phyloP scores from a whole-genome alignment of 1,140 invertebrate species.

The Leptonema lineaticorne region DNA sequence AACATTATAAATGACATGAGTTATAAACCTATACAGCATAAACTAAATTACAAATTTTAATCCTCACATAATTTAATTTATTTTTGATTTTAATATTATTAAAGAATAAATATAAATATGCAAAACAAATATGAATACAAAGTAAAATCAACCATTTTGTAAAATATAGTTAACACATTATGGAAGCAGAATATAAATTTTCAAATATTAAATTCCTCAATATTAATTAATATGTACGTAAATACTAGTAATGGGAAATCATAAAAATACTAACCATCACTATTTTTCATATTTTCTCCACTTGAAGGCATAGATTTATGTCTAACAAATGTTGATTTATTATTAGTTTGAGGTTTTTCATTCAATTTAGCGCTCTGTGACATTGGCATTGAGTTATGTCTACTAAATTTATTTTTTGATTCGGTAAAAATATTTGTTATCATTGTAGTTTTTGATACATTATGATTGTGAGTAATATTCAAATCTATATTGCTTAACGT shows the following conservation, averaged over 20 bases:
- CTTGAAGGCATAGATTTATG: slow-evolving; percentile 53
- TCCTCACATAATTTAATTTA: no score
- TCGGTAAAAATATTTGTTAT: slow-evolving; percentile 15
- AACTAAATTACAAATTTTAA: slow-evolving; percentile 41
- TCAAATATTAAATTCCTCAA: no score
- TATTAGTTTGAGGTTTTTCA: slow-evolving; percentile 48
- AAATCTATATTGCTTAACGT: background rate
- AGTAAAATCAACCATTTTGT: no score
- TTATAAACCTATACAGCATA: background rate
- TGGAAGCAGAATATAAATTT: no score
- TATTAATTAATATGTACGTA: no score
- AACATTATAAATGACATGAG: no score
- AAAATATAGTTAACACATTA: no score
- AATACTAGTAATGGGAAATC: background rate
- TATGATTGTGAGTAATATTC: no score
- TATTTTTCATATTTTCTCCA: slow-evolving; percentile 39
- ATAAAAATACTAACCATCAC: background rate
- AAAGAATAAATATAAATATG: background rate
- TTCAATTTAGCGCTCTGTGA: slow-evolving; percentile 45
- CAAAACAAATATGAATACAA: background rate
- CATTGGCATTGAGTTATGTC: slow-evolving; percentile 54
- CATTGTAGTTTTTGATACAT: slow-evolving; percentile 22
- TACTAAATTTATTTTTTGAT: slow-evolving; percentile 43
- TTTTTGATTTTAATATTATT: background rate
- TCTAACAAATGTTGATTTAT: slow-evolving; percentile 46